Evolutionary conservation across 1,140 invertebrate species (phyloP).

Genomic region (Phenacoccus solenopsis): DNA sequence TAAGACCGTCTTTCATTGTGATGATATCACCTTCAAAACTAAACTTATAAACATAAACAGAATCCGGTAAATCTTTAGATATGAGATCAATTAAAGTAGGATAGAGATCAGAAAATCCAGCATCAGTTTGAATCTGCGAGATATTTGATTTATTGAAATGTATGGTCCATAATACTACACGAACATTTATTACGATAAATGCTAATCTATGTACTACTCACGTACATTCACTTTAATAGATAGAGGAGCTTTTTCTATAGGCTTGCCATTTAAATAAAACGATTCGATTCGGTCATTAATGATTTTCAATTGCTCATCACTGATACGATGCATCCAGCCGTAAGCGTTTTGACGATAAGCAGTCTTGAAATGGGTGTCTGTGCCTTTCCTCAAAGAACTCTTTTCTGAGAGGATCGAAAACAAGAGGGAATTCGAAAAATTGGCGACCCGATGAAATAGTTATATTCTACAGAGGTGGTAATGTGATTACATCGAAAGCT

Average conservation of each 20-base stretch:
- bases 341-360: not conserved
- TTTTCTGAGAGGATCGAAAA: not conserved
- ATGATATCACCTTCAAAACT: not conserved
- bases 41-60: not conserved
- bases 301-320: not conserved
- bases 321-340: not conserved
- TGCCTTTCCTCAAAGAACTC: not conserved
- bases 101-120: not conserved
- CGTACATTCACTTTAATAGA: not conserved
- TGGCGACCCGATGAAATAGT: not conserved
- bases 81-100: not conserved
- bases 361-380: not conserved
- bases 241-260: not conserved
- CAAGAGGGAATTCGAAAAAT: not conserved
- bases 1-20: not conserved
- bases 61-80: not conserved
- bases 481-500: too few relatives aligned
- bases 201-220: not conserved
- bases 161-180: not conserved
- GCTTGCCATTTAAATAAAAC: not conserved
- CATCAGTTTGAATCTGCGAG: not conserved
- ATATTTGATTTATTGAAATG: not conserved
- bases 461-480: not conserved
- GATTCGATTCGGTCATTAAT: not conserved
- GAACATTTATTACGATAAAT: not conserved